Evolutionary conservation across 1,140 invertebrate species (phyloP).

Genomic region (Penaeus vannamei): DNA sequence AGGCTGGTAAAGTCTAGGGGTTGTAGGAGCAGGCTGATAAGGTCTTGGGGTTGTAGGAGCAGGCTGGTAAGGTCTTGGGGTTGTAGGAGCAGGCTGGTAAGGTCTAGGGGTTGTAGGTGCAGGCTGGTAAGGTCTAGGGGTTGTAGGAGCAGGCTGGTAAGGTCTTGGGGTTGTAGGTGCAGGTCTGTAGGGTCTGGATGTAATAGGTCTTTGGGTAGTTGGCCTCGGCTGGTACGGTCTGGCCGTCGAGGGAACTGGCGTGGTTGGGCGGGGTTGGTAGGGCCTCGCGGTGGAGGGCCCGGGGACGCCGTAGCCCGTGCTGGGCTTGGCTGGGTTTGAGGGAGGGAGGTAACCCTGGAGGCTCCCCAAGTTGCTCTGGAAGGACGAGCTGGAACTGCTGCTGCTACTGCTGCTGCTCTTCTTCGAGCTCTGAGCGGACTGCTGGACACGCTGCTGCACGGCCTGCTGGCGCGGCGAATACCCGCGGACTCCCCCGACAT

Average conservation of each 20-base stretch:
- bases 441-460: neutral
- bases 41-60: neutral
- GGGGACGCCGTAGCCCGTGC: neutral
- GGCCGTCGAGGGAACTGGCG: too few relatives aligned
- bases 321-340: neutral
- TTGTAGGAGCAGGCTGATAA: neutral
- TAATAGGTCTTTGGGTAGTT: neutral
- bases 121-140: neutral
- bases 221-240: neutral
- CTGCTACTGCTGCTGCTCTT: constrained; percentile 12
- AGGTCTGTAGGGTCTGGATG: neutral
- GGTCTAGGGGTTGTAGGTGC: neutral
- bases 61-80: neutral
- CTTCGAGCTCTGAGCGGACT: too few relatives aligned
- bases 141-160: neutral
- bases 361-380: neutral
- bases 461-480: neutral
- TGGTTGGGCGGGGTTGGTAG: neutral
- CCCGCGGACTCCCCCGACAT: neutral
- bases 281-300: neutral
- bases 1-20: neutral
- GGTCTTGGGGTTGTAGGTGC: neutral
- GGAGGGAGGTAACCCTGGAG: neutral
- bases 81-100: neutral
- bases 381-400: neutral